Conservation (phyloP, 2,113 vertebrate species). For the Blennius ocellaris region DNA sequence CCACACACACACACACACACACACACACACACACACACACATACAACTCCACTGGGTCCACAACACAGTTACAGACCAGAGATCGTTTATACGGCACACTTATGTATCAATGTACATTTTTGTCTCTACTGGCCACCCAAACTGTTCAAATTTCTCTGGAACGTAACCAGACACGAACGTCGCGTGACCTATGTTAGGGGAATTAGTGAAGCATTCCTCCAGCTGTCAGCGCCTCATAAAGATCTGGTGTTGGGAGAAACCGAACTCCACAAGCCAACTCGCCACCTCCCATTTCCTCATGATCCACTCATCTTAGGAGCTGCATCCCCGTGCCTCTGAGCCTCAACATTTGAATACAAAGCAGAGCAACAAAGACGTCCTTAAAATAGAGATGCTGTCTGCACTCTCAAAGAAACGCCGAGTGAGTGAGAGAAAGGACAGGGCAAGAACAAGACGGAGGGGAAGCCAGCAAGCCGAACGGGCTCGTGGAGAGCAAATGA, state of each 20-base stretch:
- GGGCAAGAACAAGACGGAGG: background rate
- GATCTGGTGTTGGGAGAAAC: slow-evolving; percentile 69
- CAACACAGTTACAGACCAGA: no score
- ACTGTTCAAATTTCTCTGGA: slow-evolving; percentile 6
- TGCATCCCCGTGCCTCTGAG: slow-evolving; percentile 38
- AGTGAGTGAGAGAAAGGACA: slow-evolving; percentile 15
- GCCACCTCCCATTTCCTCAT: slow-evolving; percentile 35
- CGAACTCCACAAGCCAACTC: slow-evolving; percentile 43
- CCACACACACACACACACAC: no score
- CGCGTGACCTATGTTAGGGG: slow-evolving; percentile 56
- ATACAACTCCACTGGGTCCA: background rate
- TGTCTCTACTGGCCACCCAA: slow-evolving; percentile 41
- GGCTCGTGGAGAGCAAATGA: slow-evolving; percentile 38
- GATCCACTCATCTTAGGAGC: slow-evolving; percentile 28
- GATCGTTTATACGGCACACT: background rate
- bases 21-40: no score
- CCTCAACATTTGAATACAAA: slow-evolving; percentile 60
- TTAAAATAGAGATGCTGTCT: slow-evolving; percentile 63
- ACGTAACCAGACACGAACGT: slow-evolving; percentile 56
- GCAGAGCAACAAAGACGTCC: slow-evolving; percentile 58
- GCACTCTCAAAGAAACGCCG: slow-evolving; percentile 53
- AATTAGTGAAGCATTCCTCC: slow-evolving; percentile 68
- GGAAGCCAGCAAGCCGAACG: slow-evolving; percentile 23
- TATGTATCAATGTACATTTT: background rate
- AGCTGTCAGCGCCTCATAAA: slow-evolving; percentile 74